Conservation (phyloP, 2,113 vertebrate species). For the Dissostichus mawsoni region DNA sequence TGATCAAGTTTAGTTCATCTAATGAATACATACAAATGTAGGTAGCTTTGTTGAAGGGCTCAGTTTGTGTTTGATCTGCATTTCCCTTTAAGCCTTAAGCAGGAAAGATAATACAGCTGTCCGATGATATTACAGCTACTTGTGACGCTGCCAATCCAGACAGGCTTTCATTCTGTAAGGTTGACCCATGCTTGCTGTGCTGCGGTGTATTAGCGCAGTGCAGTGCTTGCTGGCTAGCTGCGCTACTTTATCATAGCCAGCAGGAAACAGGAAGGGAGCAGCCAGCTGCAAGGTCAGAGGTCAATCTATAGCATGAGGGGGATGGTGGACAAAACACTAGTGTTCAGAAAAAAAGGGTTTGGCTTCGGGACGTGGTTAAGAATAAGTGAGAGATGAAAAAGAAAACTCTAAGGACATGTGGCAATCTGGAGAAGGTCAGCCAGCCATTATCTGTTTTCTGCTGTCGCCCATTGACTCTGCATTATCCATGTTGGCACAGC, state of each 20-base stretch:
- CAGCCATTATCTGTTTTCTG: background rate
- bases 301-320: conserved; percentile 71
- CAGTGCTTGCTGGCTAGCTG: conserved; percentile 58
- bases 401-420: background rate
- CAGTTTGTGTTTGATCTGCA: conserved; percentile 36
- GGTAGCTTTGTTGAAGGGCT: conserved; percentile 21
- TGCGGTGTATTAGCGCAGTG: conserved; percentile 53
- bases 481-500: conserved; percentile 28
- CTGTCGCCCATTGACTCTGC: conserved; percentile 28
- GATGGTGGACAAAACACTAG: conserved; percentile 68
- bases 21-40: background rate
- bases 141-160: conserved; percentile 57
- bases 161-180: conserved; percentile 52
- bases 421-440: conserved; percentile 25
- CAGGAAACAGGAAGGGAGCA: conserved; percentile 82
- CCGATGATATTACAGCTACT: conserved; percentile 57
- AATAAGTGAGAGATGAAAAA: conserved; percentile 20
- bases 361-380: conserved; percentile 13
- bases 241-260: conserved; percentile 73
- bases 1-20: conserved; percentile 7
- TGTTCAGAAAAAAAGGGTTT: conserved; percentile 59
- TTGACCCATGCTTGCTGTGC: conserved; percentile 66
- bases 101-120: conserved; percentile 60
- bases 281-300: conserved; percentile 80
- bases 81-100: conserved; percentile 39